A percentile compares a stretch with the other conserved stretches of the same genome.
Conservation (phyloP, 1,140 invertebrate genomes). For the Eubasilissa regina region DNA sequence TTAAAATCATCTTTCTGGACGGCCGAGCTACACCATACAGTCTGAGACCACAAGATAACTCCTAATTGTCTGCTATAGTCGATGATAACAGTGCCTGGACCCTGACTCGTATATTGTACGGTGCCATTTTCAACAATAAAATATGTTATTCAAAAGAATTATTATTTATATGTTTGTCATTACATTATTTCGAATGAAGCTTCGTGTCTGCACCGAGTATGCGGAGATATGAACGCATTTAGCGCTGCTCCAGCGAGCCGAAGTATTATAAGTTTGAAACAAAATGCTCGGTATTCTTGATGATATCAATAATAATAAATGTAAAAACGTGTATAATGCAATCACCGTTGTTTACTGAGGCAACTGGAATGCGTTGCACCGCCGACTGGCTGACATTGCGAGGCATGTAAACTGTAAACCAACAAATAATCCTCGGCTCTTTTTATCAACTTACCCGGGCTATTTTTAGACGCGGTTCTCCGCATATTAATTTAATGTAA, state of each 20-base stretch:
- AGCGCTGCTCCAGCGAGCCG: too few relatives aligned
- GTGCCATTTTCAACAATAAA: neutral
- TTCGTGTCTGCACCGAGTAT: neutral
- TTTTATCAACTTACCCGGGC: conserved; percentile 31
- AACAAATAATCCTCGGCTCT: conserved; percentile 11
- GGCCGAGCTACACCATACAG: neutral
- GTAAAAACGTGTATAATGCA: conserved; percentile 21
- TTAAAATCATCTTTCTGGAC: conserved; percentile 18
- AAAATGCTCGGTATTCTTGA: conserved; percentile 1
- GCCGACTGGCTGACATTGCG: neutral
- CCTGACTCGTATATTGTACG: neutral
- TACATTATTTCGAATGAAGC: neutral
- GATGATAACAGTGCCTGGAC: conserved; percentile 10
- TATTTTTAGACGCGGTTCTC: conserved; percentile 16
- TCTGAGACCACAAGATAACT: conserved; percentile 13
- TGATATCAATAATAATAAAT: too few relatives aligned
- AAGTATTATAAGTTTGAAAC: too few relatives aligned
- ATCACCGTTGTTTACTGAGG: conserved; percentile 16
- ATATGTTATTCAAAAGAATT: too few relatives aligned
- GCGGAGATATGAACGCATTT: conserved; percentile 8
- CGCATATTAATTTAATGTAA: conserved; percentile 30
- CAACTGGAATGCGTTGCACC: conserved; percentile 8
- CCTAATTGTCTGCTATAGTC: neutral
- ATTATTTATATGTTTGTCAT: neutral
- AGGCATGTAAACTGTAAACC: conserved; percentile 15